A percentile compares a stretch with the other conserved stretches of the same genome.
These are phyloP conservation scores for Melospiza georgiana DNA, from an alignment of 2,113 vertebrate genomes.

Conservation along the genomic window DNA sequence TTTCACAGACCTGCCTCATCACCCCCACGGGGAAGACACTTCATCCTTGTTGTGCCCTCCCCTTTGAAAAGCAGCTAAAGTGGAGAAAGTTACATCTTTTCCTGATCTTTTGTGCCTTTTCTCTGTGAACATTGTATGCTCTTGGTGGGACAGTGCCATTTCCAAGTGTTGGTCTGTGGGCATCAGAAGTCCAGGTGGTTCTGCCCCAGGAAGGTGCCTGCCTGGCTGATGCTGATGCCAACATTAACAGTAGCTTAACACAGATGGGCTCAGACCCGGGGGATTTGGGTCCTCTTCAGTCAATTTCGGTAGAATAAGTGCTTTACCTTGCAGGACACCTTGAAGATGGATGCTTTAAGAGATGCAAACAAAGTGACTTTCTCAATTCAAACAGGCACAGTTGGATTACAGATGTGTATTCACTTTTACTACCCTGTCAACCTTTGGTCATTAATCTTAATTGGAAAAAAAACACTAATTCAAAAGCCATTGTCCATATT, in stretches of 20 bases:
- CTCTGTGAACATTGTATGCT: neutral
- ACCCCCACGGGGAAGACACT: neutral
- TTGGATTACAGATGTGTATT: neutral
- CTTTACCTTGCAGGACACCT: neutral
- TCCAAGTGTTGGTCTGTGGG: neutral
- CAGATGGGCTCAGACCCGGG: neutral
- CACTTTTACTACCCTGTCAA: neutral
- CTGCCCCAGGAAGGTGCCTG: neutral
- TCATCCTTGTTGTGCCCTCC: neutral
- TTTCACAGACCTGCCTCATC: neutral
- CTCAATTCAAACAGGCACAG: neutral
- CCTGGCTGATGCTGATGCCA: neutral
- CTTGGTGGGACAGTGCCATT: neutral
- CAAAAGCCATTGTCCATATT: neutral
- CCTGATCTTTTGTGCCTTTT: neutral
- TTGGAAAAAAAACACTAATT: fast-evolving
- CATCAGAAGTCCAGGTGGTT: neutral
- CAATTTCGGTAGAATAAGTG: neutral
- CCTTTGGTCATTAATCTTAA: neutral
- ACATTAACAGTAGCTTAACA: neutral
- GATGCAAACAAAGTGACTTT: neutral
- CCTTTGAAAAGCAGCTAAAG: neutral
- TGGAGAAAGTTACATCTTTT: neutral
- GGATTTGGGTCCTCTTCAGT: neutral
- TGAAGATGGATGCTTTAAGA: neutral